Evolutionary conservation across 2,888 invertebrate species (phyloP), one percentile per base, ranked within the genome.

Genomic region (Noctua fimbriata): DNA sequence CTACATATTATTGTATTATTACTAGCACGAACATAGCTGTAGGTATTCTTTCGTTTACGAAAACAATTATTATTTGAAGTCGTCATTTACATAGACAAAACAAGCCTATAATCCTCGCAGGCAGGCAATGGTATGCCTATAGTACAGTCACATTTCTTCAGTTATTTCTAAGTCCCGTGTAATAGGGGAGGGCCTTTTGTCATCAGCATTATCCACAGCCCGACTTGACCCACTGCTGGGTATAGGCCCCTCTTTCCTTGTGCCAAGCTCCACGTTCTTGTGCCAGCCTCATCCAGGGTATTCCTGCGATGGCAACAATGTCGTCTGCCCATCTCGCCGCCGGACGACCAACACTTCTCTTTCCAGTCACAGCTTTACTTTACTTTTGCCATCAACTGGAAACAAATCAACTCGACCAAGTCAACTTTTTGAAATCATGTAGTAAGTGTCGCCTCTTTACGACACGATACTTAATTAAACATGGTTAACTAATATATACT

Each of bases 1-100:
- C 32, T 60, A 49, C n/a, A 65, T 80, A 21, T 83, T 69, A 73
- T 75, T 82, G 41, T 76, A 52, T 66, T 69, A 52, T 69, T 49
- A 70, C 24, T 78, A 52, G 21, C n/a, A 72, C 36, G 0, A 21
- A 82, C 36, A 12, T 7, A 14, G 21, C n/a, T 24, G 0, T 41
- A 71, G n/a, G 70, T 32, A 70, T 52, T 65, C 41, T 69, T 44
- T 28, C 49, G 52, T 32, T 32, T 21, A 16, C 14, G 21, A 7
- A 10, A 24, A 16, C 4, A 12, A 32, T 32, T 52, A 44, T 58
- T 49, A 44, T 58, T 60, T 76, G 7, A 6, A 24, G 36, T 41
- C 65, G 24, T 41, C 6, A 2, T 12, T 41, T 6, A 36, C 36
- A 21, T 24, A 36, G 9, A 32, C 1, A 21, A 32, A 10, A n/a